Percentiles rank a stretch among this genome's conserved stretches.
phyloP scores from a whole-genome alignment of 2,113 vertebrate species.

The Agapornis roseicollis region DNA sequence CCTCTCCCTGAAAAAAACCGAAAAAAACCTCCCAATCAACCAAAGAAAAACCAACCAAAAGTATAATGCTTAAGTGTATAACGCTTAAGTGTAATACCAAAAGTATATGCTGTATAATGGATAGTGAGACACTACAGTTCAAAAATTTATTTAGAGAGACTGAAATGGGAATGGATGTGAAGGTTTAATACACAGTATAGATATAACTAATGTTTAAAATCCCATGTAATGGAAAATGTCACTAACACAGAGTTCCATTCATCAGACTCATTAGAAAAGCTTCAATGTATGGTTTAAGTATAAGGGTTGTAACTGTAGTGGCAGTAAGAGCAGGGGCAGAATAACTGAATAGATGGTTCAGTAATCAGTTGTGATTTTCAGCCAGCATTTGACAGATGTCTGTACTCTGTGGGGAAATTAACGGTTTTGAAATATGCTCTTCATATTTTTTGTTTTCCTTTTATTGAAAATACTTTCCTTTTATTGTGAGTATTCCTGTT shows the following conservation, averaged over 20 bases:
- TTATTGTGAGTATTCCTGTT: not conserved
- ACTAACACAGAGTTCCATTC: not conserved
- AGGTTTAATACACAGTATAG: not conserved
- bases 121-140: not conserved
- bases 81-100: no score
- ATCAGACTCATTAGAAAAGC: not conserved
- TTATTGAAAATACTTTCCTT: not conserved
- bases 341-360: not conserved
- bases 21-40: not conserved
- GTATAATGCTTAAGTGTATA: no score
- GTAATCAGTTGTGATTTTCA: not conserved
- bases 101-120: not conserved
- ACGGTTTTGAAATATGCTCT: not conserved
- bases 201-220: not conserved
- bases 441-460: not conserved
- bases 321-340: not conserved
- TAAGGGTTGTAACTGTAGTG: not conserved
- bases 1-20: not conserved
- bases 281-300: not conserved
- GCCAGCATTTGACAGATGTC: not conserved
- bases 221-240: not conserved
- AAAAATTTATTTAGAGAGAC: not conserved
- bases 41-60: not conserved
- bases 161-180: not conserved
- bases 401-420: not conserved